These are phyloP conservation scores for Bubo scandiacus DNA, from an alignment of 2,113 vertebrate species.

Conservation along the genomic window DNA sequence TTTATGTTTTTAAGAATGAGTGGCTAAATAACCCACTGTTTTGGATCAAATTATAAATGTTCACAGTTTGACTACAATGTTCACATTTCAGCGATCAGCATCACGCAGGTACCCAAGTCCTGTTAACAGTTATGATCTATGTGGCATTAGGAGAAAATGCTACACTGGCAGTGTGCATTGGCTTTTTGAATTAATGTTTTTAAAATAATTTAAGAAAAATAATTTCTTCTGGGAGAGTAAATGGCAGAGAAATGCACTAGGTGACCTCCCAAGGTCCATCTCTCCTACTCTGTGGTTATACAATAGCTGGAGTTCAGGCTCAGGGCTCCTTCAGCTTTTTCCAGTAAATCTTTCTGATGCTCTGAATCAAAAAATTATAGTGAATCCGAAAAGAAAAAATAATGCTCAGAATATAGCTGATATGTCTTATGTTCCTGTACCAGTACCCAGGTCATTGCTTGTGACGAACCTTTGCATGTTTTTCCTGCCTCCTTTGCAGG, in stretches of 20 bases:
- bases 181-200: neutral
- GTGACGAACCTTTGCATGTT: neutral
- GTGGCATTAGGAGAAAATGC: neutral
- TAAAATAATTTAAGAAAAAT: neutral
- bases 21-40: neutral
- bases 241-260: neutral
- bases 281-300: neutral
- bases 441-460: neutral
- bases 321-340: neutral
- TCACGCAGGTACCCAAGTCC: neutral
- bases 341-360: neutral
- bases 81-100: neutral
- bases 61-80: conserved; percentile 10
- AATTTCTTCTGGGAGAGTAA: neutral
- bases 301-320: neutral
- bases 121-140: neutral
- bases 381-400: neutral
- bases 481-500: neutral
- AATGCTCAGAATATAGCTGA: neutral
- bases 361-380: conserved; percentile 10
- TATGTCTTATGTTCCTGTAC: neutral
- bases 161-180: neutral
- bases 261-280: neutral
- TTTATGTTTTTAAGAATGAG: conserved; percentile 29
- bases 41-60: neutral